phyloP scores from a whole-genome alignment of 1,140 invertebrate species.

The Drosophila pruinosa region DNA sequence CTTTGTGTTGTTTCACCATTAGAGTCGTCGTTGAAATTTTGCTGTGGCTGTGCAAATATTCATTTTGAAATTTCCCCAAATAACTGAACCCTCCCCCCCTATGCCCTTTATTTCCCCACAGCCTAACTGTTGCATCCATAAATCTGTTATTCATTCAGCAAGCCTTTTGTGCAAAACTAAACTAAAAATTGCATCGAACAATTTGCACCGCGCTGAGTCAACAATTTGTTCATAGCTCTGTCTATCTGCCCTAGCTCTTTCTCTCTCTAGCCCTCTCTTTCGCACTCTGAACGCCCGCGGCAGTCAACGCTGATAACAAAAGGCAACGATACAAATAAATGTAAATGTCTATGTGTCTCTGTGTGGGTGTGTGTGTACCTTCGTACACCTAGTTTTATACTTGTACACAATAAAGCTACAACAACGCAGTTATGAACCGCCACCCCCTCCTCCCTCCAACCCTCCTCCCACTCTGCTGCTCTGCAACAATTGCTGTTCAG shows the following conservation, averaged over 20 bases:
- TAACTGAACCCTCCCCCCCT: neutral
- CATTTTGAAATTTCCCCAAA: neutral
- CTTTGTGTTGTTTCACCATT: neutral
- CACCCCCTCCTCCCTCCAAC: neutral
- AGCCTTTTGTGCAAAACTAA: slow-evolving; percentile 18
- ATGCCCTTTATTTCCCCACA: neutral
- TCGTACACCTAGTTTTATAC: slow-evolving; percentile 26
- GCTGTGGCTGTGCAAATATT: slow-evolving; percentile 9
- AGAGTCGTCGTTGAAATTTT: slow-evolving; percentile 1
- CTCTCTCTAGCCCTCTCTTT: neutral
- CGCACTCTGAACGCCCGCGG: neutral
- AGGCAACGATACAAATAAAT: slow-evolving; percentile 26
- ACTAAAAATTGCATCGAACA: slow-evolving; percentile 50
- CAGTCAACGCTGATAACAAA: slow-evolving; percentile 47
- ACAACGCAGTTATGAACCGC: slow-evolving; percentile 18
- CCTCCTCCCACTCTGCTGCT: neutral
- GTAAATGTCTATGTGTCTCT: neutral
- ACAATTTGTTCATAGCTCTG: slow-evolving; percentile 58
- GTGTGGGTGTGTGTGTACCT: slow-evolving; percentile 12
- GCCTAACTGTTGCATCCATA: slow-evolving; percentile 46
- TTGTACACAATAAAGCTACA: slow-evolving; percentile 37
- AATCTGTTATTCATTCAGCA: slow-evolving; percentile 55
- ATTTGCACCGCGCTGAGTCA: slow-evolving; percentile 67
- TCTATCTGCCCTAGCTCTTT: neutral
- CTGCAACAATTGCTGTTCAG: neutral